Conservation (phyloP, 2,113 vertebrate genomes). For the Nothoprocta perdicaria region DNA sequence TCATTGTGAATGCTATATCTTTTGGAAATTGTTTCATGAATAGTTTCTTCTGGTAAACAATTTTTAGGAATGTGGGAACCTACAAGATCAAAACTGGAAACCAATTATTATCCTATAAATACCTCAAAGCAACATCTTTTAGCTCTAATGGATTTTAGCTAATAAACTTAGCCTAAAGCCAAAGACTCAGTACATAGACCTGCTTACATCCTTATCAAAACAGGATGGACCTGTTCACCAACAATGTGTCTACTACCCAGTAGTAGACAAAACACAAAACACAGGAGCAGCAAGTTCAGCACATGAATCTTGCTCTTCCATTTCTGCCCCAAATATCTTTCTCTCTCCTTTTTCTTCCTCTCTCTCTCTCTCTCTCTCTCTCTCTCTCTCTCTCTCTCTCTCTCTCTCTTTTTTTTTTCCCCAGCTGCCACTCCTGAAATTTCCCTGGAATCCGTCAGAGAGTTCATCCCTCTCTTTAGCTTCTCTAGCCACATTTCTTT, state of each 20-base stretch:
- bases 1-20: neutral
- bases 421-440: neutral
- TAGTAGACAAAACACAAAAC: neutral
- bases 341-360: too few relatives aligned
- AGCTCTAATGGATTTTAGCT: neutral
- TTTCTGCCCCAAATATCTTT: too few relatives aligned
- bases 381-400: too few relatives aligned
- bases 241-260: fast-evolving
- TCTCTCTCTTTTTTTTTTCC: neutral
- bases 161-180: neutral
- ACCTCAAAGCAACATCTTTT: neutral
- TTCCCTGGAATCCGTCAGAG: neutral
- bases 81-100: neutral
- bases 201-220: neutral
- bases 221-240: neutral
- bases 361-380: too few relatives aligned
- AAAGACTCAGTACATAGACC: neutral
- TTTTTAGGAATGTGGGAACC: neutral
- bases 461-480: neutral
- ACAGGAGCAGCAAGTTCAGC: neutral
- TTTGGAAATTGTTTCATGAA: neutral
- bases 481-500: neutral
- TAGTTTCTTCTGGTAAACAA: neutral
- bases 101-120: neutral
- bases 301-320: neutral